phyloP scores from a whole-genome alignment of 2,797 vertebrate species.

The Phylloscopus collybita region DNA sequence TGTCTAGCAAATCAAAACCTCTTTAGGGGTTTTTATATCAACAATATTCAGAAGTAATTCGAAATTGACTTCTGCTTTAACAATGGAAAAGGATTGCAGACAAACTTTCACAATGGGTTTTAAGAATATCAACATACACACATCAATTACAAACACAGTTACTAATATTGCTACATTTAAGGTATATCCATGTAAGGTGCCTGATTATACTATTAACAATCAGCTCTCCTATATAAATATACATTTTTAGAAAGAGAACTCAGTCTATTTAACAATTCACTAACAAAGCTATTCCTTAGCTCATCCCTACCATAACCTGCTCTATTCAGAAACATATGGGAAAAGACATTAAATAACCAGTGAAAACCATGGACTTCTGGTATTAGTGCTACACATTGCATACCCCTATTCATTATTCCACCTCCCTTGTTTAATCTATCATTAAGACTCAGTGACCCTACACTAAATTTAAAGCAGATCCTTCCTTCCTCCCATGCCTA shows the following conservation, averaged over 20 bases:
- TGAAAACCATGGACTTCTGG: slow-evolving; percentile 84
- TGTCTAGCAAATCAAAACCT: not conserved
- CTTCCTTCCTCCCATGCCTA: slow-evolving; percentile 88
- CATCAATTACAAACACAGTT: not conserved
- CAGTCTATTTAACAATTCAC: slow-evolving; percentile 75
- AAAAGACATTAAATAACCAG: slow-evolving; percentile 84
- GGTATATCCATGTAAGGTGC: not conserved
- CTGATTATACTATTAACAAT: slow-evolving; percentile 12
- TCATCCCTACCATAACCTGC: slow-evolving; percentile 83
- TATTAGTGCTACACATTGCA: slow-evolving; percentile 84
- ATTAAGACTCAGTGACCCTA: slow-evolving; percentile 87
- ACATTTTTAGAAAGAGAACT: slow-evolving; percentile 61
- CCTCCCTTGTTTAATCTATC: slow-evolving; percentile 87
- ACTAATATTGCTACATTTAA: not conserved
- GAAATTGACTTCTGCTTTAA: not conserved
- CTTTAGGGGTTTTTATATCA: not conserved
- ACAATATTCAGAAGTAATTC: not conserved
- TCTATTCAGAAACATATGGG: slow-evolving; percentile 85
- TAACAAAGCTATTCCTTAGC: slow-evolving; percentile 83
- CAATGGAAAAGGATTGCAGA: not conserved
- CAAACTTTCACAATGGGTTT: not conserved
- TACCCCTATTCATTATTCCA: slow-evolving; percentile 85
- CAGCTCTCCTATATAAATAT: slow-evolving; percentile 46
- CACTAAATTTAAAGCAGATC: slow-evolving; percentile 88
- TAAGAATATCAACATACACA: not conserved